Evolutionary conservation across 2,888 invertebrate species (phyloP).

Genomic region (Phengaris arion): DNA sequence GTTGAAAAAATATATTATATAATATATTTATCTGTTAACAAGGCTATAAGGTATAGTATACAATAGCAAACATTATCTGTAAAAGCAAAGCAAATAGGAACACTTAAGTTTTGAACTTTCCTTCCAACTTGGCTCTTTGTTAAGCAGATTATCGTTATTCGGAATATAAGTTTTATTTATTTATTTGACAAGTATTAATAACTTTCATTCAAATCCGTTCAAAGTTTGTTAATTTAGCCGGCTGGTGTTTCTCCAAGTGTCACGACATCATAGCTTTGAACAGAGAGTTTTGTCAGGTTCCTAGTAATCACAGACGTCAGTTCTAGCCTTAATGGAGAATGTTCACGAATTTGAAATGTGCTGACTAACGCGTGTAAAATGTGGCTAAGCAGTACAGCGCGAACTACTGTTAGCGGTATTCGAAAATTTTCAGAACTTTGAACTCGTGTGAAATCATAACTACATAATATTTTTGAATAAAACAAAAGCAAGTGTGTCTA

Average conservation of each 20-base stretch:
- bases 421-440: no score
- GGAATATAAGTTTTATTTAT: neutral
- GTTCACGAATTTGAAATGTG: no score
- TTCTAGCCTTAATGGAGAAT: no score
- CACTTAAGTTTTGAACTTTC: neutral
- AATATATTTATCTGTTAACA: no score
- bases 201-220: neutral
- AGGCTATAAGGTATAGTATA: no score
- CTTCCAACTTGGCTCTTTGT: neutral
- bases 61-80: neutral
- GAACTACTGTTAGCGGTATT: no score
- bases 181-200: constrained; percentile 13
- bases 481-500: no score
- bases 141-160: constrained; percentile 1
- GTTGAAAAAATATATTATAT: no score
- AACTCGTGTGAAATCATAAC: no score
- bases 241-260: neutral
- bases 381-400: no score
- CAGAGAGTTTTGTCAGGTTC: neutral
- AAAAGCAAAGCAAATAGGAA: neutral
- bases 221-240: neutral
- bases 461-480: no score
- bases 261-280: neutral
- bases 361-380: no score
- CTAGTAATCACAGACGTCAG: neutral